These are phyloP conservation scores for Ochotona curzoniae DNA, from an alignment of 2,113 vertebrate genomes.

Conservation along the genomic window DNA sequence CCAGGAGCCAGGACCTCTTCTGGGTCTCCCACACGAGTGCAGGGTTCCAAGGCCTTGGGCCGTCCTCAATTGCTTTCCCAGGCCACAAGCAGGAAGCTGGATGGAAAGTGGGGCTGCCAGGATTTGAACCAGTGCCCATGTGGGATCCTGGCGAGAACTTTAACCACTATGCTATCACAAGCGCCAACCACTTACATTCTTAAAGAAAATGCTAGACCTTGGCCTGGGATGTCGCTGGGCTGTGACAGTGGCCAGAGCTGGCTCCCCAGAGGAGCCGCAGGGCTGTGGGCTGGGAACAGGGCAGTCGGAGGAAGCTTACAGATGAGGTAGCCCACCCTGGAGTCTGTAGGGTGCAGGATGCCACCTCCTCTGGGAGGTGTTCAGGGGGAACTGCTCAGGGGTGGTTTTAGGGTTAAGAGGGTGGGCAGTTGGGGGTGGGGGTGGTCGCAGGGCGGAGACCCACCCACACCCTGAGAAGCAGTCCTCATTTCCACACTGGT, in stretches of 20 bases:
- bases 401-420: not conserved
- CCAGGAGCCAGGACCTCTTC: too few relatives aligned
- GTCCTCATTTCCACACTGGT: not conserved
- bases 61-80: too few relatives aligned
- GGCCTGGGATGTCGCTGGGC: not conserved
- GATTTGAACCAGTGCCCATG: too few relatives aligned
- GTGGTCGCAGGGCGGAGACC: not conserved
- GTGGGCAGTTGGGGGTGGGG: rapidly evolving
- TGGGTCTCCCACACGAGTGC: too few relatives aligned
- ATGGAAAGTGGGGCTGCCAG: too few relatives aligned
- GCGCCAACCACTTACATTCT: not conserved
- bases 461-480: not conserved
- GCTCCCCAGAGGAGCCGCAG: not conserved
- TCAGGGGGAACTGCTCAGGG: not conserved
- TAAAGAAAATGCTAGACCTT: not conserved
- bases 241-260: not conserved
- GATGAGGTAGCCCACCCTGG: not conserved
- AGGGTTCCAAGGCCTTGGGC: too few relatives aligned
- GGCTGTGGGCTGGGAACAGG: not conserved
- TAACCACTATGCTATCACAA: too few relatives aligned
- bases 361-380: not conserved
- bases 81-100: too few relatives aligned
- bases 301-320: not conserved
- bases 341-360: not conserved
- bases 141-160: too few relatives aligned